A percentile compares a stretch with the other conserved stretches of the same genome.
These are phyloP conservation scores for Malthinus flaveolus DNA, from an alignment of 2,888 invertebrate genomes.

Conservation along the genomic window DNA sequence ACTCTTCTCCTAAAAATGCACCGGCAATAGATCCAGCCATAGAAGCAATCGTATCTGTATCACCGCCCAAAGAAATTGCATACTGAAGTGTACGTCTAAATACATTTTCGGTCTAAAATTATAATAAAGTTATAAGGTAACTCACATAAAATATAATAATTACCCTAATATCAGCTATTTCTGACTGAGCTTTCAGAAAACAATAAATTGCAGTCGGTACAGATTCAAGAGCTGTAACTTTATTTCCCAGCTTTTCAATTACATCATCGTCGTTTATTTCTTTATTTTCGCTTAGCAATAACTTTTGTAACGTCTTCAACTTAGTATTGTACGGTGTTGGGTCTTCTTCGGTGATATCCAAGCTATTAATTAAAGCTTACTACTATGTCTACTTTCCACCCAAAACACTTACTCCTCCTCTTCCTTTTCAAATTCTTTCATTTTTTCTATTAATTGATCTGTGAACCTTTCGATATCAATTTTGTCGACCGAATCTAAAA, in stretches of 20 bases:
- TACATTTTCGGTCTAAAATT: constrained; percentile 58
- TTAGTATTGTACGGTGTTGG: constrained; percentile 59
- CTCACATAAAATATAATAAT: too few relatives aligned
- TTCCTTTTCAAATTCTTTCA: constrained; percentile 57
- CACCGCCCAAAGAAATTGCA: constrained; percentile 73
- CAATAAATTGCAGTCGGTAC: constrained; percentile 75
- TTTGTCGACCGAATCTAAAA: constrained; percentile 51
- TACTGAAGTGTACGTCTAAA: constrained; percentile 69
- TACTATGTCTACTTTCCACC: not conserved
- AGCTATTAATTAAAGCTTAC: not conserved
- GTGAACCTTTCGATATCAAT: constrained; percentile 58
- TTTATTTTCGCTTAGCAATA: constrained; percentile 53
- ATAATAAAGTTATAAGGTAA: constrained; percentile 10
- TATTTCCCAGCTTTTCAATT: constrained; percentile 61
- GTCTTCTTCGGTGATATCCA: constrained; percentile 7
- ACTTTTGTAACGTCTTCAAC: constrained; percentile 57
- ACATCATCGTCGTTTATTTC: constrained; percentile 57
- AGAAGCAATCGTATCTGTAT: constrained; percentile 76
- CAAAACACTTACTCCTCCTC: constrained; percentile 44
- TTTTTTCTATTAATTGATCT: constrained; percentile 57
- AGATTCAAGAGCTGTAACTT: constrained; percentile 66
- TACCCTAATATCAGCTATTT: constrained; percentile 58
- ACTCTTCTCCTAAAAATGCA: constrained; percentile 65
- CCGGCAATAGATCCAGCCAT: constrained; percentile 75
- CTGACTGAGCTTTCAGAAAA: constrained; percentile 61